These are phyloP conservation scores for Prionailurus viverrinus DNA, from an alignment of 2,113 vertebrate species.

Conservation along the genomic window DNA sequence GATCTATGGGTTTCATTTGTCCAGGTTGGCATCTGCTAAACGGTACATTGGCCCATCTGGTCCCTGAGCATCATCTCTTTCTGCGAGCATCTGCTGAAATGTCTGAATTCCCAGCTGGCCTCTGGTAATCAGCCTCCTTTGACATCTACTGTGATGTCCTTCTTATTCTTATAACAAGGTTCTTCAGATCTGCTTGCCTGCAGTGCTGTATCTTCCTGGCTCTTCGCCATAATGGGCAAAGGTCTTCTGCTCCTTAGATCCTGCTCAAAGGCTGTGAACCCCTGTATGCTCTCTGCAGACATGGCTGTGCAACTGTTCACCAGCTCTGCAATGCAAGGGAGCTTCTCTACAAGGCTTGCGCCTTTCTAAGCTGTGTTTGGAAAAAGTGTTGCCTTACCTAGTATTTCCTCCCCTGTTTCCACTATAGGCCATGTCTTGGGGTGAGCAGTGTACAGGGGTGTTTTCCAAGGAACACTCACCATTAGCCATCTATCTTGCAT, in stretches of 20 bases:
- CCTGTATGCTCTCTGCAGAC: not conserved
- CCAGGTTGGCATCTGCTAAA: not conserved
- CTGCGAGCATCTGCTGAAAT: conserved; percentile 27
- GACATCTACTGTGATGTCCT: not conserved
- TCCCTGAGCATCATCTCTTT: not conserved
- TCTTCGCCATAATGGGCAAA: not conserved
- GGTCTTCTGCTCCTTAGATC: not conserved
- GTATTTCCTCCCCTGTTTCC: not conserved
- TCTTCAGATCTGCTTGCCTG: not conserved
- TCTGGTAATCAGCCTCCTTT: not conserved
- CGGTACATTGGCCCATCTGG: not conserved
- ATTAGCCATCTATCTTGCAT: not conserved
- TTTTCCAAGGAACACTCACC: not conserved
- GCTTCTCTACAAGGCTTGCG: not conserved
- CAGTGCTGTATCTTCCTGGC: not conserved
- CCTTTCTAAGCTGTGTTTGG: not conserved
- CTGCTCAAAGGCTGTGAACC: not conserved
- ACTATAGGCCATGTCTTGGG: not conserved
- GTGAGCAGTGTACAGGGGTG: not conserved
- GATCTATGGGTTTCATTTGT: not conserved
- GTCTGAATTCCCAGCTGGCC: conserved; percentile 8
- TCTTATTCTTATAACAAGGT: not conserved
- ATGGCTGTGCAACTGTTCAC: not conserved
- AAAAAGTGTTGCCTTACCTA: not conserved
- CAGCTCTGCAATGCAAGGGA: not conserved